These are phyloP conservation scores for human (Homo sapiens) DNA, from an alignment of 2,113 vertebrate genomes.

Conservation along the genomic window DNA sequence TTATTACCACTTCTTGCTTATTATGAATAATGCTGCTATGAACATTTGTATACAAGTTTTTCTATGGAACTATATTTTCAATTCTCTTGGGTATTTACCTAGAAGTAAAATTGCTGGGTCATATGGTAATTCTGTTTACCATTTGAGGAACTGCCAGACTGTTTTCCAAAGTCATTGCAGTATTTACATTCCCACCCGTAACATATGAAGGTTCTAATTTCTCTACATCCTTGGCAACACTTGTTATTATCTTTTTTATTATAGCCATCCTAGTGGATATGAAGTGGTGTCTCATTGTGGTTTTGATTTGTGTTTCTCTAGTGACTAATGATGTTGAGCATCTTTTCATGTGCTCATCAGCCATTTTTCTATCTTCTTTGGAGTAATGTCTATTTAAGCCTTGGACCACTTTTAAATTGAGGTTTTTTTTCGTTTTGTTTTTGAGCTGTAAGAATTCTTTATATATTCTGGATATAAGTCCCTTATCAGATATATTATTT, in stretches of 20 bases:
- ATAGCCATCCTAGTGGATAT: no score
- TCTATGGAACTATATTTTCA: background rate
- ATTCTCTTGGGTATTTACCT: background rate
- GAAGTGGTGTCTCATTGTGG: no score
- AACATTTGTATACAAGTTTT: background rate
- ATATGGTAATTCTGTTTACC: background rate
- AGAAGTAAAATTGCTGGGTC: background rate
- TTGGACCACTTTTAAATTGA: constrained; percentile 5
- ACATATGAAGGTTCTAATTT: no score
- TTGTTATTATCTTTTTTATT: no score
- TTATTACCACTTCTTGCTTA: background rate
- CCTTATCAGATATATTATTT: background rate
- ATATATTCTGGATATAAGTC: background rate
- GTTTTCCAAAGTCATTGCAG: no score
- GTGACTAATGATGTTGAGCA: background rate
- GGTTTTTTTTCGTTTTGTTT: background rate
- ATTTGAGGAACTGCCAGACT: background rate
- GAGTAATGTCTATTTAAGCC: constrained; percentile 14
- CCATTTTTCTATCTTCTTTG: background rate
- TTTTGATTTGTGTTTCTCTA: background rate
- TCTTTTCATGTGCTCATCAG: background rate
- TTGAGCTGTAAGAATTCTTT: constrained; percentile 30
- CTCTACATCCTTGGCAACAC: no score
- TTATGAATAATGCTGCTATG: background rate
- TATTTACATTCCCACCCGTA: no score